Base-by-base conservation (phyloP, 2,888 invertebrate genomes). In the Tethea ocularis region DNA sequence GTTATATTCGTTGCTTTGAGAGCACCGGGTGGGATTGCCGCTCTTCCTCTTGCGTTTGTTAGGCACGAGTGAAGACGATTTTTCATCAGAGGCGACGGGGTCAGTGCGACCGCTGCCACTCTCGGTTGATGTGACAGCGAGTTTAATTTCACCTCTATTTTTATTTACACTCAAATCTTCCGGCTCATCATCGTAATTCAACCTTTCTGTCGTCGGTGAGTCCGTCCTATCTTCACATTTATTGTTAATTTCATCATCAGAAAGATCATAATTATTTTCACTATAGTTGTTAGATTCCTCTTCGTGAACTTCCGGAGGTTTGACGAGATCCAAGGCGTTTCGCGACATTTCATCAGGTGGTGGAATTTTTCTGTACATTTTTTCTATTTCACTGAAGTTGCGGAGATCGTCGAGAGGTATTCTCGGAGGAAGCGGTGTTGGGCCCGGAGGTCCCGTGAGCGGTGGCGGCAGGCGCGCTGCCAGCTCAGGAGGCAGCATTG, bases 31-130 rank as follows among this genome's bases (percentile, higher is more conserved):
- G 2, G 97, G 97, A 83, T 97, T 97, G 75, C 96, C 96, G 72
- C 95, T 97, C 86, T 97, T 97, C 58, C 97, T 93, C 80, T 97
- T 97, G 71, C 97, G 94, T 82, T 95, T 95, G 79, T 94, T 95
- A 64, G 95, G 96, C 75, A 92, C 89, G 62, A 86, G 70, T 57
- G 76, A 78, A 22, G 84, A 87, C 52, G 86, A 84, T 75, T 93
- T 94, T 69, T 94, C 94, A 57, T 94, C 94, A 26, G 82, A 68
- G 58, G 73, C 80, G 82, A 87, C 83, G 79, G 87, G 83, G 61
- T 89, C 90, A 57, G 79, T 84, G 64, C 84, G 84, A 59, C 67
- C 67, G 62, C 73, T 77, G 56, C 74, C 67, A 61, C 65, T 74
- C 61, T 84, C 88, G 22, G 87, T 78, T 78, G 92, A 76, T 59